These are phyloP conservation scores for Myoxocephalus aenaeus DNA, from an alignment of 2,797 vertebrate species.

Conservation along the genomic window DNA sequence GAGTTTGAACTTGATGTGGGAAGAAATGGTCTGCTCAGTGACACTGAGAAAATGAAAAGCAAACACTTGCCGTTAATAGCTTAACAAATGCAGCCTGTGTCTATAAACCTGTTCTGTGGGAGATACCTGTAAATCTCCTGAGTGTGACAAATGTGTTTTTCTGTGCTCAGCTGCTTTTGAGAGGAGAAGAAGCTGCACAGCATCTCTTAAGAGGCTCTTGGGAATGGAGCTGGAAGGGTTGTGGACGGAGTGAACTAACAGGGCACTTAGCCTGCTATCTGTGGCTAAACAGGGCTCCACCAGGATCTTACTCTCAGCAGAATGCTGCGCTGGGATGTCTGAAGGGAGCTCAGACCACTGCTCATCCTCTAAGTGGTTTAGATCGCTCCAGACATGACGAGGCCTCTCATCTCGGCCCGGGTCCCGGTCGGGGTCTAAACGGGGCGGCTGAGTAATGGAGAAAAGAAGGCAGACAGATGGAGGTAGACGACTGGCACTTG, in stretches of 20 bases:
- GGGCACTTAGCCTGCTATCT: slow-evolving; percentile 70
- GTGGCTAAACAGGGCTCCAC: slow-evolving; percentile 62
- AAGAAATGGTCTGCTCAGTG: neutral
- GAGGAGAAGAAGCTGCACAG: slow-evolving; percentile 21
- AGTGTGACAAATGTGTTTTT: slow-evolving; percentile 71
- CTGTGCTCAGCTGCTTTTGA: slow-evolving; percentile 69
- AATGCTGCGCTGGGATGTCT: slow-evolving; percentile 62
- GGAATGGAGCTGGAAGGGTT: slow-evolving; percentile 58
- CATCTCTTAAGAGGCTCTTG: slow-evolving; percentile 68
- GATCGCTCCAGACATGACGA: slow-evolving; percentile 50
- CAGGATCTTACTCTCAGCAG: slow-evolving; percentile 52
- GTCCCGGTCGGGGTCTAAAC: slow-evolving; percentile 6
- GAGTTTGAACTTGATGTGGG: slow-evolving; percentile 1
- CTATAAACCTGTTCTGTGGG: slow-evolving; percentile 3
- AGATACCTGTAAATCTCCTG: slow-evolving; percentile 54
- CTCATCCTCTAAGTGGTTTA: slow-evolving; percentile 68
- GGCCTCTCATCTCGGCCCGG: slow-evolving; percentile 34
- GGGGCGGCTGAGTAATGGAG: slow-evolving; percentile 51
- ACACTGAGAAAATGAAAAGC: slow-evolving; percentile 10
- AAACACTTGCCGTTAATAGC: slow-evolving; percentile 9
- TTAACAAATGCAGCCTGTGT: slow-evolving; percentile 12
- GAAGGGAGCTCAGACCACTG: slow-evolving; percentile 50
- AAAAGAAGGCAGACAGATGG: slow-evolving; percentile 23
- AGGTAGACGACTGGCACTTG: neutral
- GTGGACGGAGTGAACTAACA: slow-evolving; percentile 72